These are phyloP conservation scores for Donacobius atricapilla DNA, from an alignment of 2,113 vertebrate species.

Conservation along the genomic window DNA sequence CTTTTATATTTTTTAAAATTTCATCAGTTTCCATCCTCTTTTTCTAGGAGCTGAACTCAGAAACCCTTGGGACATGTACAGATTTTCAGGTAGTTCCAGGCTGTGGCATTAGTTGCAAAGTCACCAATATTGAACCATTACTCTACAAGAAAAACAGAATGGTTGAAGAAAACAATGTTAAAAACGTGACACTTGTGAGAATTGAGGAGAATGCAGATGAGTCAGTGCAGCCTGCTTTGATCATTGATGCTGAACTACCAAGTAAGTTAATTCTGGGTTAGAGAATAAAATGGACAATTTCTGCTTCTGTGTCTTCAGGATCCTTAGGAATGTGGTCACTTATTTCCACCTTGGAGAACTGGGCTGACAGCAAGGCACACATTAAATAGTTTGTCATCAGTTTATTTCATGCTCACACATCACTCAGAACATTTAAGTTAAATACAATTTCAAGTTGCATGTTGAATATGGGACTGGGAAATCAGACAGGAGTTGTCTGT, in stretches of 20 bases:
- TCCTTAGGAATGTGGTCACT: neutral
- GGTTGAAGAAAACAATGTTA: constrained; percentile 82
- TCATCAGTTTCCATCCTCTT: neutral
- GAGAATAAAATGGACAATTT: neutral
- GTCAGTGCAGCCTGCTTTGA: constrained; percentile 76
- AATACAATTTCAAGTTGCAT: neutral
- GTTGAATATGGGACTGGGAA: neutral
- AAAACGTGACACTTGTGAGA: constrained; percentile 83
- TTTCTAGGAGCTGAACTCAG: constrained; percentile 82
- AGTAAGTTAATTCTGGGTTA: constrained; percentile 67
- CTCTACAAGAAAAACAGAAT: constrained; percentile 76
- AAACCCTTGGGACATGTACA: constrained; percentile 86
- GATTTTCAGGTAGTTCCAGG: constrained; percentile 96
- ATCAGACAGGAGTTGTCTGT: neutral
- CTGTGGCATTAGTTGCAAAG: constrained; percentile 92
- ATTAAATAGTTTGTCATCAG: neutral
- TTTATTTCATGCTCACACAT: neutral
- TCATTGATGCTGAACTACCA: constrained; percentile 83
- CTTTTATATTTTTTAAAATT: neutral
- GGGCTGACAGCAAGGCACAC: neutral
- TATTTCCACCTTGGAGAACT: neutral
- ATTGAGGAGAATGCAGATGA: constrained; percentile 72
- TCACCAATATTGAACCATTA: constrained; percentile 86
- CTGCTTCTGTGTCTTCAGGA: neutral
- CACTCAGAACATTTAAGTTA: neutral